Percentiles rank a stretch among this genome's conserved stretches.
Conservation (phyloP, 1,140 invertebrate genomes). For the Lepidurus apus region DNA sequence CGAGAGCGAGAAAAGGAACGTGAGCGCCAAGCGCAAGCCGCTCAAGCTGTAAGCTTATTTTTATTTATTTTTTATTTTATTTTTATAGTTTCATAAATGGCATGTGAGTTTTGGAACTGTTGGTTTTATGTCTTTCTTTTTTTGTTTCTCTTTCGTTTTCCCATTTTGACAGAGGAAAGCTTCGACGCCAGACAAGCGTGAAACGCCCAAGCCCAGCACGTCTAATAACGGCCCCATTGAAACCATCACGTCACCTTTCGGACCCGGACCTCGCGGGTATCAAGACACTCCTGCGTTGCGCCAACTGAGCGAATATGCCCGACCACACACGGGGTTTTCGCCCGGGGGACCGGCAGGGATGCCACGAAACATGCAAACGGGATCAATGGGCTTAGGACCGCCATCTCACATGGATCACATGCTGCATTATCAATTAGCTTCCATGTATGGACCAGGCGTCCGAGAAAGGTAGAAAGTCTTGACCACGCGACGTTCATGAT, state of each 20-base stretch:
- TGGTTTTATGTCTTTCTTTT: slow-evolving; percentile 24
- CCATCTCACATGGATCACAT: slow-evolving; percentile 65
- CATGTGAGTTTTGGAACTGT: not conserved
- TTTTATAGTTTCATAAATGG: not conserved
- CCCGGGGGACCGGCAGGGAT: slow-evolving; percentile 61
- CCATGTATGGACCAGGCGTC: slow-evolving; percentile 51
- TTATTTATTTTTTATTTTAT: not conserved
- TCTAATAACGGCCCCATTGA: slow-evolving; percentile 53
- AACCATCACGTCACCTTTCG: slow-evolving; percentile 65
- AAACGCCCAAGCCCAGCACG: slow-evolving; percentile 45
- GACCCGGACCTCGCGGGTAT: slow-evolving; percentile 59
- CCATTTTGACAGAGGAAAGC: slow-evolving; percentile 53
- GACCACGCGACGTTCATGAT: not conserved
- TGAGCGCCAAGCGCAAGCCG: slow-evolving; percentile 42
- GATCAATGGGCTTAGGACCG: slow-evolving; percentile 44
- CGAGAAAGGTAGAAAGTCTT: slow-evolving; percentile 55
- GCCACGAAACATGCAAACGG: slow-evolving; percentile 43
- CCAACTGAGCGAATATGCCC: slow-evolving; percentile 77
- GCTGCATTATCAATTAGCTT: slow-evolving; percentile 42
- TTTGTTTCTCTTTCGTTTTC: slow-evolving; percentile 25
- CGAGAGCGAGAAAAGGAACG: slow-evolving; percentile 57
- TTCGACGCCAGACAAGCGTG: slow-evolving; percentile 72
- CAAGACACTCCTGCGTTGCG: slow-evolving; percentile 85
- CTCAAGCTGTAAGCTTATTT: slow-evolving; percentile 38
- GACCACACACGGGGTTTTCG: slow-evolving; percentile 79